A percentile compares a stretch with the other conserved stretches of the same genome.
Evolutionary conservation across 1,140 invertebrate genomes (phyloP).

Genomic region (Psilanteris sp.): DNA sequence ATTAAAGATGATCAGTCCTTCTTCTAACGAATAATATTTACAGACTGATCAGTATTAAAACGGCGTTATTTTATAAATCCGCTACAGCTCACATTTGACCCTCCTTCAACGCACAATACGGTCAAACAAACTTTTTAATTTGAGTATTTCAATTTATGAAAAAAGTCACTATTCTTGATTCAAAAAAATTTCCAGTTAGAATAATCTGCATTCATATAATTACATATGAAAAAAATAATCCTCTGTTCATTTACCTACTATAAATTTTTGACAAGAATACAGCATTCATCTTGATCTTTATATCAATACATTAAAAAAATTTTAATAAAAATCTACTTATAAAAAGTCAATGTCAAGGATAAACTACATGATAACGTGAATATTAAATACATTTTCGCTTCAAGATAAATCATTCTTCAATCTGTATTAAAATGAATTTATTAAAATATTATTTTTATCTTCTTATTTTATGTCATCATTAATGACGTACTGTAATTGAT

Average conservation of each 20-base stretch:
- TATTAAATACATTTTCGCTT: no score
- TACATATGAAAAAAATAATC: no score
- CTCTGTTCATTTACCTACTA: no score
- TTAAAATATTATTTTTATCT: no score
- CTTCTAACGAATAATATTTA: slow-evolving; percentile 41
- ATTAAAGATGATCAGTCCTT: slow-evolving; percentile 21
- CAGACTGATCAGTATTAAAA: slow-evolving; percentile 63
- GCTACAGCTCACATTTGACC: slow-evolving; percentile 71
- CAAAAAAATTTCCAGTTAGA: no score
- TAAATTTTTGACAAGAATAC: not conserved
- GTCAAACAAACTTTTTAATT: slow-evolving; percentile 27
- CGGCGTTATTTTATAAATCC: slow-evolving; percentile 74
- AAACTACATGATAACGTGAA: no score
- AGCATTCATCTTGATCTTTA: slow-evolving; percentile 13
- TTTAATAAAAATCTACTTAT: no score
- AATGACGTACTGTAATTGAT: no score
- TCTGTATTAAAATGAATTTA: no score
- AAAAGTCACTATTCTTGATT: slow-evolving; percentile 22
- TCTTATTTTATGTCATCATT: no score
- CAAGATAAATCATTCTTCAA: no score
- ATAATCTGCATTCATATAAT: no score
- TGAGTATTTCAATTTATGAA: slow-evolving; percentile 18
- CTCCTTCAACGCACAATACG: slow-evolving; percentile 52
- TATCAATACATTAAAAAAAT: not conserved
- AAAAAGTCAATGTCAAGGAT: slow-evolving; percentile 12